phyloP scores from a whole-genome alignment of 2,113 vertebrate species.

The Ascaphus truei region DNA sequence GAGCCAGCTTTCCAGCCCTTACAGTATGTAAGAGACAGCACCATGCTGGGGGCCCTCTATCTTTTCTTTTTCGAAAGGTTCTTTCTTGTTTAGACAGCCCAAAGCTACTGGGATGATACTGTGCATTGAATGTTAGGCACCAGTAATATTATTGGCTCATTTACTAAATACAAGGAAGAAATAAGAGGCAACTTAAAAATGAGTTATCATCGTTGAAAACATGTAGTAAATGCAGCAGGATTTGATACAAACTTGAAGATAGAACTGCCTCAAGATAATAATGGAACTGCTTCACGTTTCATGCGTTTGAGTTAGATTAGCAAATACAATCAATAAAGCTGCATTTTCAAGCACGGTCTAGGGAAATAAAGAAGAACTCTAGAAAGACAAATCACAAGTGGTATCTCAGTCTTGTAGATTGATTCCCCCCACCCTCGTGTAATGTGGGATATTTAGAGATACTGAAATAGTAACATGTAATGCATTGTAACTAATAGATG shows the following conservation, averaged over 20 bases:
- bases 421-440: not conserved
- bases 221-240: not conserved
- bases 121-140: too few species aligned
- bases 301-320: slow-evolving; percentile 12
- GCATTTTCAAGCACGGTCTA: not conserved
- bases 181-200: not conserved
- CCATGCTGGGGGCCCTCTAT: too few species aligned
- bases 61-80: too few species aligned
- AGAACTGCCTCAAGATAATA: not conserved
- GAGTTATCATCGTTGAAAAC: not conserved
- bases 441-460: not conserved
- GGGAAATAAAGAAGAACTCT: slow-evolving; percentile 4
- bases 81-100: too few species aligned
- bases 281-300: not conserved
- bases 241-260: not conserved
- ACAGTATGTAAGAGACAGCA: too few species aligned
- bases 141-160: too few species aligned
- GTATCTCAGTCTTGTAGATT: slow-evolving; percentile 7
- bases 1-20: too few species aligned
- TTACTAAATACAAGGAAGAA: too few species aligned
- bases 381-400: slow-evolving; percentile 8
- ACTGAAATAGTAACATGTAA: not conserved
- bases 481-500: not conserved
- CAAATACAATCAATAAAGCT: slow-evolving; percentile 19
- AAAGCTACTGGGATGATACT: too few species aligned